phyloP scores from a whole-genome alignment of 2,797 vertebrate genomes.

The Cyprinella venusta region DNA sequence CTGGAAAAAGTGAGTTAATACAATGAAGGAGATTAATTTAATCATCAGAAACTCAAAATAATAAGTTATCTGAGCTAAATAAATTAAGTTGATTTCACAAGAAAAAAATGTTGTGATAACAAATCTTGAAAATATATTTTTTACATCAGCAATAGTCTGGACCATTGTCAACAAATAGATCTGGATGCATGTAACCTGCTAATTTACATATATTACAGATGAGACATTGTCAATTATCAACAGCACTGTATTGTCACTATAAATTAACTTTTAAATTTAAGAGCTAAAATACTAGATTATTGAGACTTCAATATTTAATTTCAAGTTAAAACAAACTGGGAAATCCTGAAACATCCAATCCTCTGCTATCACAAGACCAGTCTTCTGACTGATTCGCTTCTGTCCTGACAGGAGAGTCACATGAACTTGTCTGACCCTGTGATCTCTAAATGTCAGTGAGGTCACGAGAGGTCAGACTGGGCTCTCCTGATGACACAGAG shows the following conservation, averaged over 20 bases:
- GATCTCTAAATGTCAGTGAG: constrained; percentile 44
- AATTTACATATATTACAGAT: not conserved
- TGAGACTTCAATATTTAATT: not conserved
- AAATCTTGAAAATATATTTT: no score
- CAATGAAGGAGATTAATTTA: no score
- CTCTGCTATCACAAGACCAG: constrained; percentile 69
- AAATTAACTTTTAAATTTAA: not conserved
- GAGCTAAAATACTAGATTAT: not conserved
- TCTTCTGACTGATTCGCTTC: constrained; percentile 66
- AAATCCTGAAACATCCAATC: not conserved
- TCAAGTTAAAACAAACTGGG: not conserved
- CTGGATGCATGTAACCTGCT: not conserved
- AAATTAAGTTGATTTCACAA: no score
- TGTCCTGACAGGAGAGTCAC: not conserved
- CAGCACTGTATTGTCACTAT: not conserved
- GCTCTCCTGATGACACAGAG: not conserved
- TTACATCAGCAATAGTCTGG: no score
- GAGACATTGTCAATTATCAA: not conserved
- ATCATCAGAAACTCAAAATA: no score
- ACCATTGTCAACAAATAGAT: not conserved
- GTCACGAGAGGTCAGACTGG: constrained; percentile 7
- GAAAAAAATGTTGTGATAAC: no score
- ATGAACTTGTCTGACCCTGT: constrained; percentile 14
- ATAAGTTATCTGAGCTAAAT: no score
- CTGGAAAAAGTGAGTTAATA: no score